Evolutionary conservation across 2,113 vertebrate genomes (phyloP).

Genomic region (Catagonus wagneri): DNA sequence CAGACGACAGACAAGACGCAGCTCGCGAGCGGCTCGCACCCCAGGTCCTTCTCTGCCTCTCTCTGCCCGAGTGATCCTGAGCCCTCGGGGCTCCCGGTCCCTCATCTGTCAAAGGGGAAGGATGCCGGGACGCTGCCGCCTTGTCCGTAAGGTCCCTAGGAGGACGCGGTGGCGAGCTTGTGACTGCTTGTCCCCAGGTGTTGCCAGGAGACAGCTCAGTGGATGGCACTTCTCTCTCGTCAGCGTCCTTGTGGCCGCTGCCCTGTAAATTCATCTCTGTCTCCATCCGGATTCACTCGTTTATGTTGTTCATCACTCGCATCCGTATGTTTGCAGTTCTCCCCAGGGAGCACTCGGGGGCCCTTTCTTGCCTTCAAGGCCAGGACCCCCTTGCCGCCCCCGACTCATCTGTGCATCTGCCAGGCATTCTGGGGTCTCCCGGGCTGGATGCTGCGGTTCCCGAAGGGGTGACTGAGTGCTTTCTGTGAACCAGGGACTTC

Average conservation of each 20-base stretch:
- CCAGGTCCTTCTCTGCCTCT: background rate
- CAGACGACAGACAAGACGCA: background rate
- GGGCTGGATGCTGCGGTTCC: background rate
- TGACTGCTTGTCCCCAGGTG: rapidly evolving
- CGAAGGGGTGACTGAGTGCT: background rate
- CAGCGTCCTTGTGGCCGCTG: rapidly evolving
- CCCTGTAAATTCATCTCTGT: background rate
- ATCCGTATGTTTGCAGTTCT: background rate
- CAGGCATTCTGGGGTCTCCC: background rate
- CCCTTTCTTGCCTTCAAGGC: background rate
- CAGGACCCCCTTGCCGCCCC: rapidly evolving
- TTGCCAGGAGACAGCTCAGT: rapidly evolving
- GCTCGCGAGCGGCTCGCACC: background rate
- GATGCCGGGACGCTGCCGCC: too few relatives aligned
- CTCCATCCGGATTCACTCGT: background rate
- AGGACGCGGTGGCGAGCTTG: rapidly evolving
- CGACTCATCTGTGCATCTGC: background rate
- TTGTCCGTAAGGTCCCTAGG: rapidly evolving
- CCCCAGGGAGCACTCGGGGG: background rate
- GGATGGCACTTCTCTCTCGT: rapidly evolving
- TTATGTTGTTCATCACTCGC: background rate
- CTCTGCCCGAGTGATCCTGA: background rate
- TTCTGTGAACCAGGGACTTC: background rate
- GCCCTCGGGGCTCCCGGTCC: background rate
- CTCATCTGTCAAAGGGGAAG: background rate